Percentiles rank a stretch among this genome's conserved stretches.
phyloP scores from a whole-genome alignment of 2,113 vertebrate species.

The Ciconia boyciana region DNA sequence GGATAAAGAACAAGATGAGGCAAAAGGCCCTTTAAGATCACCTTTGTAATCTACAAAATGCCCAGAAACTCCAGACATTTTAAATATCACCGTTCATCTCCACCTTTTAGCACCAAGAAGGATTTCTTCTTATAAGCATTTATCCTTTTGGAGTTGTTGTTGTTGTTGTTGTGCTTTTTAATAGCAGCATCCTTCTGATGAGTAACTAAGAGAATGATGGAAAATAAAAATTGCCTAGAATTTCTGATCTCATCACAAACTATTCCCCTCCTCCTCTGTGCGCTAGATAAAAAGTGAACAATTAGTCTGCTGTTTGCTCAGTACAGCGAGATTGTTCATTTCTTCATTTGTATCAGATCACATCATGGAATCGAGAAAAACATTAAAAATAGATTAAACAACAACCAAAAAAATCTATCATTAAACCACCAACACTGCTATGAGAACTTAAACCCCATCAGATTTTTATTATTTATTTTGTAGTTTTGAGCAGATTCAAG shows the following conservation, averaged over 20 bases:
- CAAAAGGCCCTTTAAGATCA: not conserved
- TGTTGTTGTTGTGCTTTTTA: not conserved
- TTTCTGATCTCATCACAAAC: slow-evolving; percentile 28
- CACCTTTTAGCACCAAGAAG: not conserved
- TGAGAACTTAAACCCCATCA: not conserved
- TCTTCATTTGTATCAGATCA: not conserved
- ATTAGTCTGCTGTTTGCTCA: slow-evolving; percentile 14
- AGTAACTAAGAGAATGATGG: not conserved
- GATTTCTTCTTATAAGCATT: not conserved
- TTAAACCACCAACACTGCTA: not conserved
- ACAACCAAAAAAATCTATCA: not conserved
- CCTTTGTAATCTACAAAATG: not conserved
- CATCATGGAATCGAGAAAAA: not conserved
- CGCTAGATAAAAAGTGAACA: not conserved
- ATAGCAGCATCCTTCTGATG: not conserved
- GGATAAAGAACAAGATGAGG: not conserved
- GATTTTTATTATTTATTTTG: not conserved
- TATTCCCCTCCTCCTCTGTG: not conserved
- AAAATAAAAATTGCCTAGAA: not conserved
- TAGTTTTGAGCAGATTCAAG: not conserved
- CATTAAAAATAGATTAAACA: not conserved
- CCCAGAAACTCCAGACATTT: not conserved
- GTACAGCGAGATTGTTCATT: not conserved
- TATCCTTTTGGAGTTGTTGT: not conserved
- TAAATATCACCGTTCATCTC: not conserved